A percentile compares a stretch with the other conserved stretches of the same genome.
Evolutionary conservation across 2,113 vertebrate species (phyloP).

Genomic region (Elachura formosa): DNA sequence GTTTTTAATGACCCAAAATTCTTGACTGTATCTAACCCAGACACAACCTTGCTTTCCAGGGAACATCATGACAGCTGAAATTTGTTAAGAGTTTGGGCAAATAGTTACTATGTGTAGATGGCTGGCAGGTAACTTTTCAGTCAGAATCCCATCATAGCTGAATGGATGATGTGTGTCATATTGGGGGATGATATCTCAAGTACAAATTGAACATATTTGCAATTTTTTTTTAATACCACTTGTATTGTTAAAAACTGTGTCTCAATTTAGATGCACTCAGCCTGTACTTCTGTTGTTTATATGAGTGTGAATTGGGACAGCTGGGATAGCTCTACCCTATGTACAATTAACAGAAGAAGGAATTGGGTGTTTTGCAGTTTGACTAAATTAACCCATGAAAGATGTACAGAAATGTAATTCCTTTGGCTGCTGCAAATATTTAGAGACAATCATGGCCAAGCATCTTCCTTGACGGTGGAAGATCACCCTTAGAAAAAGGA

Average conservation of each 20-base stretch:
- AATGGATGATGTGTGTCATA: not conserved
- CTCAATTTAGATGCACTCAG: not conserved
- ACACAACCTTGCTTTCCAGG: not conserved
- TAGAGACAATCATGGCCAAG: not conserved
- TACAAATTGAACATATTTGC: not conserved
- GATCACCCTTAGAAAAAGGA: not conserved
- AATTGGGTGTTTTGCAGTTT: not conserved
- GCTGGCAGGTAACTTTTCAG: not conserved
- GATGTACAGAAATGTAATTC: not conserved
- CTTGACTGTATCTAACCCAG: not conserved
- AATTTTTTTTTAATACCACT: not conserved
- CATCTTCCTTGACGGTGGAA: not conserved
- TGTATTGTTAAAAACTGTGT: not conserved
- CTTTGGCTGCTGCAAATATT: not conserved
- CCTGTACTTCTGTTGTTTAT: not conserved
- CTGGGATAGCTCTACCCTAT: not conserved
- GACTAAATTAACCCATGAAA: not conserved
- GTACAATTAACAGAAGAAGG: not conserved
- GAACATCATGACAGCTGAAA: not conserved
- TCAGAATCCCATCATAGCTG: not conserved
- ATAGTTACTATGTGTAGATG: not conserved
- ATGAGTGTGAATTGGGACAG: not conserved
- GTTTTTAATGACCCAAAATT: not conserved
- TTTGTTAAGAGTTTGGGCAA: not conserved
- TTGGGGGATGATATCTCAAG: not conserved